Percentiles rank a stretch among this genome's conserved stretches.
Conservation (phyloP, 1,140 invertebrate genomes). For the Cherax quadricarinatus region DNA sequence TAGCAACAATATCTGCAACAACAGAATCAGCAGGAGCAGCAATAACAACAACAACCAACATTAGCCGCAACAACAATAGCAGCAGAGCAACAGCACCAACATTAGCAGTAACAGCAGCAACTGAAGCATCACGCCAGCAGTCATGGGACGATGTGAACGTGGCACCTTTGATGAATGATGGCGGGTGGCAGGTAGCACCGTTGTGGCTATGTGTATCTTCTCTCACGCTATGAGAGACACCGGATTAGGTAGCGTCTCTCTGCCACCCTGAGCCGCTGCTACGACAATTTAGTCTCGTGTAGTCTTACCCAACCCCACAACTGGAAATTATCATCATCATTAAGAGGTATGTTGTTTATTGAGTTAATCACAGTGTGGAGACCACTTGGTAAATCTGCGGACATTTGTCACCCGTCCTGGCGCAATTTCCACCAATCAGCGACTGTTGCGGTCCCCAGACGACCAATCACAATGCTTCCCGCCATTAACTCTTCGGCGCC, state of each 20-base stretch:
- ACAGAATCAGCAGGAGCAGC: background rate
- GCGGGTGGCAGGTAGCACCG: slow-evolving; percentile 1
- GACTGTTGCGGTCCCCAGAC: slow-evolving; percentile 25
- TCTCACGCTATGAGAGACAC: slow-evolving; percentile 19
- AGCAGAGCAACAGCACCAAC: background rate
- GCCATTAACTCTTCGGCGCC: slow-evolving; percentile 34
- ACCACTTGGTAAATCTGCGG: slow-evolving; percentile 27
- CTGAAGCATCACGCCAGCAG: background rate
- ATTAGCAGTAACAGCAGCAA: background rate
- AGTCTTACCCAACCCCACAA: background rate
- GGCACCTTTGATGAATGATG: slow-evolving; percentile 31
- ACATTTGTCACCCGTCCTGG: slow-evolving; percentile 33
- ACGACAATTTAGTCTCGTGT: background rate
- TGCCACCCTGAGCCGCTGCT: background rate
- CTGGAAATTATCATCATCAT: slow-evolving; percentile 23
- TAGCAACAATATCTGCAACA: background rate
- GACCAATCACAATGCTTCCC: slow-evolving; percentile 33
- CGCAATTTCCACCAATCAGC: slow-evolving; percentile 36
- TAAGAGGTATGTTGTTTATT: slow-evolving; percentile 43
- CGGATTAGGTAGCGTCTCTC: background rate
- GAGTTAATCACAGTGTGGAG: slow-evolving; percentile 45
- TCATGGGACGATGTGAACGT: background rate
- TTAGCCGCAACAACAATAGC: background rate
- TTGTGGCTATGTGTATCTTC: slow-evolving; percentile 24
- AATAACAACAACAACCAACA: background rate